A percentile compares a stretch with the other conserved stretches of the same genome.
These are phyloP conservation scores for Psilopogon haemacephalus DNA, from an alignment of 2,113 vertebrate species.

Conservation along the genomic window DNA sequence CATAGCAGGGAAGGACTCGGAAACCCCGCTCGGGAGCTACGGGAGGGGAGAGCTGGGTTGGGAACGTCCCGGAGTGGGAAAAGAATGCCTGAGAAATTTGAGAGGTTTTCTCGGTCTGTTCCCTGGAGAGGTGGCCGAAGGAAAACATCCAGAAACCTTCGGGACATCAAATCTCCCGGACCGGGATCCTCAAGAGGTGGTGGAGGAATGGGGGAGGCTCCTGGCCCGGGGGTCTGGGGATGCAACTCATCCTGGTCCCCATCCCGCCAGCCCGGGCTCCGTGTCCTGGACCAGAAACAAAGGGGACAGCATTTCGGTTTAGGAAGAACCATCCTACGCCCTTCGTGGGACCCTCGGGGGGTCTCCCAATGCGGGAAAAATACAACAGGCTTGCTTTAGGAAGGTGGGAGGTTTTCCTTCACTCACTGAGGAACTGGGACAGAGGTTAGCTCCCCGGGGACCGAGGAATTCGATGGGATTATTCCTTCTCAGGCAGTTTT, in stretches of 20 bases:
- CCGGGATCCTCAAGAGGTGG: not conserved
- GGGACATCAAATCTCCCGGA: not conserved
- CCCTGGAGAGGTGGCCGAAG: not conserved
- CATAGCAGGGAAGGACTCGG: too few species aligned
- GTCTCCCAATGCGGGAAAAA: not conserved
- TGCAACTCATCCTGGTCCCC: not conserved
- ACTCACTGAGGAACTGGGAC: fast-evolving
- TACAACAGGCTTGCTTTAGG: not conserved
- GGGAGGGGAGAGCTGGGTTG: not conserved
- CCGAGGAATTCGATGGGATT: not conserved
- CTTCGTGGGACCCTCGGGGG: not conserved
- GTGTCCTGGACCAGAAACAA: not conserved
- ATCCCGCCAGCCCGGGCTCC: too few species aligned
- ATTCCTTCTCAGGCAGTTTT: not conserved
- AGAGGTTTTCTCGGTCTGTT: not conserved
- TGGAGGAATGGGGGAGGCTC: not conserved
- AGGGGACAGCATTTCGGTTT: not conserved
- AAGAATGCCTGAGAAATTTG: too few species aligned
- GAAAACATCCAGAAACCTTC: not conserved
- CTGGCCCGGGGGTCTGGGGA: not conserved
- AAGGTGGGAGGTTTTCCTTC: not conserved
- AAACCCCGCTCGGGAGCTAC: not conserved
- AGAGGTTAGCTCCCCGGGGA: not conserved
- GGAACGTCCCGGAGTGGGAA: not conserved
- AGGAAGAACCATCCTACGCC: not conserved